Evolutionary conservation across 2,888 invertebrate genomes (phyloP).

Genomic region (Plebejus anna): DNA sequence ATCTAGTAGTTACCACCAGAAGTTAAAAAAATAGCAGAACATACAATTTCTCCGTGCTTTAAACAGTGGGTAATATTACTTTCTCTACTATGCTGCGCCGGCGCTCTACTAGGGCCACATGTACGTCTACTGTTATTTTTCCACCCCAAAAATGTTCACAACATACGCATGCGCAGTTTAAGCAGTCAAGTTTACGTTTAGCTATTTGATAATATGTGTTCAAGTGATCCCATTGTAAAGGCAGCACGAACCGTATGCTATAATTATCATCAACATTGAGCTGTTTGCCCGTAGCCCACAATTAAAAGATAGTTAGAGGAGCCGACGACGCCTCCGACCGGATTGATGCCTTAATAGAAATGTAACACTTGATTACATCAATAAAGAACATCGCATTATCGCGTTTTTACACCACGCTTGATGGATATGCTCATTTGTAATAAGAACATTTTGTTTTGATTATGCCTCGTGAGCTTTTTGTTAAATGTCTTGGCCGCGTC

Average conservation of each 20-base stretch:
- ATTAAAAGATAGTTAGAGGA: constrained; percentile 76
- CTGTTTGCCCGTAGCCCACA: constrained; percentile 59
- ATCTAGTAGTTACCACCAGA: too few relatives aligned
- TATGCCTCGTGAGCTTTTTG: constrained; percentile 16
- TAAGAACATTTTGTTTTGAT: constrained; percentile 26
- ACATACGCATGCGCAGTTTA: too few relatives aligned
- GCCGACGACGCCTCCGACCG: constrained; percentile 54
- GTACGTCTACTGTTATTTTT: too few relatives aligned
- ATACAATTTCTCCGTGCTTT: too few relatives aligned
- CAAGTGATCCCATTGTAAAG: constrained; percentile 41
- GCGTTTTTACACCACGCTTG: constrained; percentile 50
- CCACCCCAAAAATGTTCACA: too few relatives aligned
- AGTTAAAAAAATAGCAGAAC: too few relatives aligned
- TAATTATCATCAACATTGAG: constrained; percentile 67
- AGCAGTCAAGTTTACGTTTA: too few relatives aligned
- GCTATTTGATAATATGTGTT: neutral
- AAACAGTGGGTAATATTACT: too few relatives aligned
- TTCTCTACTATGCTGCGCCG: too few relatives aligned
- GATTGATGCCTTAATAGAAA: constrained; percentile 75
- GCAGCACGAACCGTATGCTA: constrained; percentile 52
- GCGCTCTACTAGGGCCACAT: too few relatives aligned
- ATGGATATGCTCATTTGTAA: constrained; percentile 52
- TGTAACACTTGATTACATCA: constrained; percentile 66
- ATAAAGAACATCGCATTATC: constrained; percentile 51
- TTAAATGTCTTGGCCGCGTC: constrained; percentile 13